Percentiles rank a stretch among this genome's conserved stretches.
Conservation (phyloP, 2,797 vertebrate species). For the Labeo calbasu region DNA sequence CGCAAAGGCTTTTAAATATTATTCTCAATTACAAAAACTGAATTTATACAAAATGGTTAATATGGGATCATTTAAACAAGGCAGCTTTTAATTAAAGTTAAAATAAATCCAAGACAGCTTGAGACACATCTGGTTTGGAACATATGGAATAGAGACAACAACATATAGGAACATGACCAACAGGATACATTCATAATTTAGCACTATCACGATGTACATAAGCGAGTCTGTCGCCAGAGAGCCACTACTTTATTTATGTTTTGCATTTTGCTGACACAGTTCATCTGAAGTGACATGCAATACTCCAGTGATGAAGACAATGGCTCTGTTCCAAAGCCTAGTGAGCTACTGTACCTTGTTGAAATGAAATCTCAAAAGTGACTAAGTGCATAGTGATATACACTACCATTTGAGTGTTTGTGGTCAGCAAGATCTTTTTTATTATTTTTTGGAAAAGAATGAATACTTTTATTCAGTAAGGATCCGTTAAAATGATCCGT, state of each 20-base stretch:
- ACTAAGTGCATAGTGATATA: neutral
- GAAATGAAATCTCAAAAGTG: neutral
- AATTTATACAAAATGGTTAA: neutral
- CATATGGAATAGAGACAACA: neutral
- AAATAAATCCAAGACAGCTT: neutral
- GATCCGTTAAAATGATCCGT: neutral
- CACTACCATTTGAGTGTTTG: neutral
- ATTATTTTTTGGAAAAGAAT: too few relatives aligned
- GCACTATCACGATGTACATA: conserved; percentile 1
- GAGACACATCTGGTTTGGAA: neutral
- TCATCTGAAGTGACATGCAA: neutral
- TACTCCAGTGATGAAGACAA: neutral
- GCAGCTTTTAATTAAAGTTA: neutral
- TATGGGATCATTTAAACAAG: neutral
- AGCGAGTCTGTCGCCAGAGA: neutral
- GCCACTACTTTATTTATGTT: neutral
- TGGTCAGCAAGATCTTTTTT: neutral
- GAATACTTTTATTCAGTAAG: too few relatives aligned
- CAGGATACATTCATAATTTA: neutral
- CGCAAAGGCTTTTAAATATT: neutral
- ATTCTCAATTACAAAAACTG: neutral
- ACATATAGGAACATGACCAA: neutral
- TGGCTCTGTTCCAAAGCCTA: conserved; percentile 8
- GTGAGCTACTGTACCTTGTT: neutral
- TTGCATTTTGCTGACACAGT: conserved; percentile 24